Evolutionary conservation across 2,113 vertebrate genomes (phyloP).

Genomic region (Probosciger aterrimus): DNA sequence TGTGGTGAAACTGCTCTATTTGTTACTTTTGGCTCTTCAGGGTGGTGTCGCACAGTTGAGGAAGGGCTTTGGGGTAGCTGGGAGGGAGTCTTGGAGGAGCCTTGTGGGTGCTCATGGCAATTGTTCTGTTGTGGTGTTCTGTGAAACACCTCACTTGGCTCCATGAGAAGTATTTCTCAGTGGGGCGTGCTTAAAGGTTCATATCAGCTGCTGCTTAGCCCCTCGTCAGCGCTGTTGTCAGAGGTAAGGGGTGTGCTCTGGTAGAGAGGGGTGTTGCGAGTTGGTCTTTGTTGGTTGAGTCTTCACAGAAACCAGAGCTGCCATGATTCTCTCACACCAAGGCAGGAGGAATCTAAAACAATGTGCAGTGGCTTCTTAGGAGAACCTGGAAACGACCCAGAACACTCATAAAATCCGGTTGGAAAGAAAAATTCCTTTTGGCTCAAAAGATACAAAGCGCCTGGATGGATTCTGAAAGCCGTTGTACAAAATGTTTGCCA

Average conservation of each 20-base stretch:
- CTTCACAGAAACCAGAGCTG: neutral
- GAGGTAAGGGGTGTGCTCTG: neutral
- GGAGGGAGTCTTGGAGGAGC: neutral
- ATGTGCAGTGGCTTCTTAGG: neutral
- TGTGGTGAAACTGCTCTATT: neutral
- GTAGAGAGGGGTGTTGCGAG: neutral
- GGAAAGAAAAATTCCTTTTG: neutral
- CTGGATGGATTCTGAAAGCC: neutral
- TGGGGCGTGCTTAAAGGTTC: neutral
- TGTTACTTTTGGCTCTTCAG: neutral
- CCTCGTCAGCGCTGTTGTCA: rapidly evolving
- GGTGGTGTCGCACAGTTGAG: neutral
- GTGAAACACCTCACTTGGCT: neutral
- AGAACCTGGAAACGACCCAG: neutral
- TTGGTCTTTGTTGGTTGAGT: neutral
- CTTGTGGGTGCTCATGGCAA: neutral
- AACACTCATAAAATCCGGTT: neutral
- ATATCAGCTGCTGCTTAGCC: rapidly evolving
- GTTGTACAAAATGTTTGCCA: neutral
- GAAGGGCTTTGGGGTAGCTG: neutral
- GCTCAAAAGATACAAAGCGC: neutral
- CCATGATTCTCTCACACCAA: neutral
- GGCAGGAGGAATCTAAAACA: neutral
- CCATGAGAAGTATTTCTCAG: neutral
- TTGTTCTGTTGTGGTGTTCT: neutral